Percentiles rank a stretch among this genome's conserved stretches.
Evolutionary conservation across 2,888 invertebrate genomes (phyloP).

Genomic region (Tiphia femorata): DNA sequence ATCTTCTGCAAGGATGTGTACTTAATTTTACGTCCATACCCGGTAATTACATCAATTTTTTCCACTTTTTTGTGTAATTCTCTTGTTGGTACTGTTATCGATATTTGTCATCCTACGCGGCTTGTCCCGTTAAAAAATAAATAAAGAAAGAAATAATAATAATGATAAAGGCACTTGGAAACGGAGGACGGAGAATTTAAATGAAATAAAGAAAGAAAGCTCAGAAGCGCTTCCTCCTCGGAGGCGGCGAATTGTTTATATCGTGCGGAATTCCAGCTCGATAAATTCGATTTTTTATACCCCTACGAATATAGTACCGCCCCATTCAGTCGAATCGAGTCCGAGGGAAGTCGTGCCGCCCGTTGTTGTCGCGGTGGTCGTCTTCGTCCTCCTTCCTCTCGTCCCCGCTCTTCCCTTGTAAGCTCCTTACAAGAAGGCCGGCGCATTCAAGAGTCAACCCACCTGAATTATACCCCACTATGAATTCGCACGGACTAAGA

Average conservation of each 20-base stretch:
- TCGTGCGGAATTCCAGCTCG: slow-evolving; percentile 45
- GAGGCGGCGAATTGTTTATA: slow-evolving; percentile 51
- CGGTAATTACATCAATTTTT: too few species aligned
- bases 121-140: too few species aligned
- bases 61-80: too few species aligned
- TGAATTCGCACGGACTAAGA: slow-evolving; percentile 22
- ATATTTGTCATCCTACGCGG: too few species aligned
- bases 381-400: neutral
- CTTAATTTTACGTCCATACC: too few species aligned
- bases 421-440: slow-evolving; percentile 40
- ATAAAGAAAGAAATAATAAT: too few species aligned
- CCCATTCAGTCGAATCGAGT: slow-evolving; percentile 50
- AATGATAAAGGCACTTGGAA: too few species aligned
- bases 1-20: too few species aligned
- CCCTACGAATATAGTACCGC: slow-evolving; percentile 54
- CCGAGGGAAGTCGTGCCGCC: too few species aligned
- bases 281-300: slow-evolving; percentile 53
- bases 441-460: slow-evolving; percentile 56
- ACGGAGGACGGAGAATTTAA: neutral
- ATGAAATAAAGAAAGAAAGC: neutral
- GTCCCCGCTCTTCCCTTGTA: slow-evolving; percentile 22
- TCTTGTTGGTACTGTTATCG: too few species aligned
- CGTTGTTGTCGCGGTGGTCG: slow-evolving; percentile 5
- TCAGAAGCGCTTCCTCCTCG: too few species aligned
- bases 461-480: slow-evolving; percentile 48